Evolutionary conservation across 2,888 invertebrate species (phyloP).

Genomic region (Heliconius aoede): DNA sequence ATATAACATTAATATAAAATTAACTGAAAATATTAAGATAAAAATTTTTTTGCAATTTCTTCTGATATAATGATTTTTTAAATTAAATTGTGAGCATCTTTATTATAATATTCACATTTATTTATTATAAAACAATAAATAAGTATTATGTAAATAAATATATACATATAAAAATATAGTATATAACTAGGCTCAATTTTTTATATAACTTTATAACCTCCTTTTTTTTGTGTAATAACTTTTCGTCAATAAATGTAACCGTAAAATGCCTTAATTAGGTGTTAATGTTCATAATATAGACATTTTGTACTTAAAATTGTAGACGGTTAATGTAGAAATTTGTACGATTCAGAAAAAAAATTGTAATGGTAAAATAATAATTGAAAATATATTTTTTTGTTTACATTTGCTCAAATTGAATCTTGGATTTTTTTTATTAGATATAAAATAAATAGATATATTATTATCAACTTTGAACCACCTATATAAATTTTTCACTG

Average conservation of each 20-base stretch:
- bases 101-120: not conserved
- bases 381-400: not conserved
- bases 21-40: not conserved
- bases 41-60: not conserved
- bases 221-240: too few species aligned
- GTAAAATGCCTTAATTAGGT: slow-evolving; percentile 29
- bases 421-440: not conserved
- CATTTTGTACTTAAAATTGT: slow-evolving; percentile 27
- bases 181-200: too few species aligned
- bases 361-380: not conserved
- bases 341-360: slow-evolving; percentile 18
- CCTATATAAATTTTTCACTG: not conserved
- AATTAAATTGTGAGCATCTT: not conserved
- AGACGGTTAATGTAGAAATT: slow-evolving; percentile 18
- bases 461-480: not conserved
- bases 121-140: too few species aligned
- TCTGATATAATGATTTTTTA: not conserved
- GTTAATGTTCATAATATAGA: slow-evolving; percentile 15
- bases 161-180: too few species aligned
- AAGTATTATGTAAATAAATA: too few species aligned
- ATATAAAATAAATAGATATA: not conserved
- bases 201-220: too few species aligned
- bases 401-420: not conserved
- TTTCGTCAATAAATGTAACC: not conserved
- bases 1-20: not conserved